Evolutionary conservation across 2,113 vertebrate species (phyloP).

Genomic region (Tauraco erythrolophus): DNA sequence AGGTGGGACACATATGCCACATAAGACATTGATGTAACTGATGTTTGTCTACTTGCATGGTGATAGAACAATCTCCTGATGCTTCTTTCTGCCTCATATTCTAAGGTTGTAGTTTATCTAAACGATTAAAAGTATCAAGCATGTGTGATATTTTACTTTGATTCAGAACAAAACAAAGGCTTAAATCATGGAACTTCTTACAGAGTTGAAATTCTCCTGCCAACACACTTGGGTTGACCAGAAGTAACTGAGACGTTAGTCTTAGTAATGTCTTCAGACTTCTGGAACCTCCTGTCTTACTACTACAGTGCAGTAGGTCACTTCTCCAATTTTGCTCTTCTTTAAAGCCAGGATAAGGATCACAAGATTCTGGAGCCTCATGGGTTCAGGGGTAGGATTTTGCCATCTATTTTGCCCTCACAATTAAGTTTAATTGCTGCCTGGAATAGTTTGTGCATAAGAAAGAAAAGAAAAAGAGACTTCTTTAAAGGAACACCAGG

Average conservation of each 20-base stretch:
- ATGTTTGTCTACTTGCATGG: neutral
- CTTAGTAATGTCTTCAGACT: neutral
- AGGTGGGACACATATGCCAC: neutral
- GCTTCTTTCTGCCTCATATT: neutral
- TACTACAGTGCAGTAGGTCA: neutral
- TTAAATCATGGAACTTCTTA: neutral
- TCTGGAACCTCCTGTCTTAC: neutral
- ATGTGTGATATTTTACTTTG: neutral
- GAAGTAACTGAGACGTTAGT: neutral
- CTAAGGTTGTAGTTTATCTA: neutral
- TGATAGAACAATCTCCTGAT: neutral
- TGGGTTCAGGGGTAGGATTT: neutral
- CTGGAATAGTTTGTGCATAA: neutral
- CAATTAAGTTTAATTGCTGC: neutral
- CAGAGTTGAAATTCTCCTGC: neutral
- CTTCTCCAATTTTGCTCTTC: neutral
- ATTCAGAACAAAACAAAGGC: neutral
- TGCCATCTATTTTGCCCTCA: neutral
- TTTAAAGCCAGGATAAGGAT: neutral
- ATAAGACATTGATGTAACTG: neutral
- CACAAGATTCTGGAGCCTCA: neutral
- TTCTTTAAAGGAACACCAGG: neutral
- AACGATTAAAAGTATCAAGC: neutral
- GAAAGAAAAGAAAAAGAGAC: rapidly evolving
- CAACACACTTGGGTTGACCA: neutral